phyloP scores from a whole-genome alignment of 2,888 invertebrate genomes.

The Atrina japonica region DNA sequence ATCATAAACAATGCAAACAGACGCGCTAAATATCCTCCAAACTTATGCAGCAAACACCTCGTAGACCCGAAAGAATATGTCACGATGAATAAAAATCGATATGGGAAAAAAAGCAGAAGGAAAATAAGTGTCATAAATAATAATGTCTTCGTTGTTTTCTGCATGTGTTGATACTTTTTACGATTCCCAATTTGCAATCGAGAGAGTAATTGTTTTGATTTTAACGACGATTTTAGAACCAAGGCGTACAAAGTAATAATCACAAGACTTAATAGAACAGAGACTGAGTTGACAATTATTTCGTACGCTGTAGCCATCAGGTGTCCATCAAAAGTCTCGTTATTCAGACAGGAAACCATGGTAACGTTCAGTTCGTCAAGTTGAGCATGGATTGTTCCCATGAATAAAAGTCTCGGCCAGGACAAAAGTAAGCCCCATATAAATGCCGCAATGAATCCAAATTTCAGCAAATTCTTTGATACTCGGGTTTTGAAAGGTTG shows the following conservation, averaged over 20 bases:
- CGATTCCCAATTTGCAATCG: too few species aligned
- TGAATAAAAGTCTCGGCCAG: background rate
- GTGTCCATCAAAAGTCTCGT: background rate
- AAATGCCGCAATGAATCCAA: background rate
- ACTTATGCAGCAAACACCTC: background rate
- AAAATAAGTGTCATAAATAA: background rate
- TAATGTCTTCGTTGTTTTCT: background rate
- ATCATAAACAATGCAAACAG: too few species aligned
- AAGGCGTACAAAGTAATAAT: too few species aligned
- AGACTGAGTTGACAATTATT: background rate
- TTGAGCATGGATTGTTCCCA: background rate
- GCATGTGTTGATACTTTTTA: too few species aligned
- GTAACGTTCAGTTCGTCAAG: slow-evolving; percentile 1
- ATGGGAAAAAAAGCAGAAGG: background rate
- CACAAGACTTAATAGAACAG: background rate
- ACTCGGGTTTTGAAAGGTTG: background rate
- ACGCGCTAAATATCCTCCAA: background rate
- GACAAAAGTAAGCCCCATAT: background rate
- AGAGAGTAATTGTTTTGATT: too few species aligned
- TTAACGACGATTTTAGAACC: too few species aligned
- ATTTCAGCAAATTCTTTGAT: background rate
- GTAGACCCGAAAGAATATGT: background rate
- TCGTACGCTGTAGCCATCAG: background rate
- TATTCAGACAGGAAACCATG: background rate
- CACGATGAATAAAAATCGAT: background rate